Conservation (phyloP, 30 jellyfish, hydroid and myxozoan genomes). For the Hydra vulgaris region DNA sequence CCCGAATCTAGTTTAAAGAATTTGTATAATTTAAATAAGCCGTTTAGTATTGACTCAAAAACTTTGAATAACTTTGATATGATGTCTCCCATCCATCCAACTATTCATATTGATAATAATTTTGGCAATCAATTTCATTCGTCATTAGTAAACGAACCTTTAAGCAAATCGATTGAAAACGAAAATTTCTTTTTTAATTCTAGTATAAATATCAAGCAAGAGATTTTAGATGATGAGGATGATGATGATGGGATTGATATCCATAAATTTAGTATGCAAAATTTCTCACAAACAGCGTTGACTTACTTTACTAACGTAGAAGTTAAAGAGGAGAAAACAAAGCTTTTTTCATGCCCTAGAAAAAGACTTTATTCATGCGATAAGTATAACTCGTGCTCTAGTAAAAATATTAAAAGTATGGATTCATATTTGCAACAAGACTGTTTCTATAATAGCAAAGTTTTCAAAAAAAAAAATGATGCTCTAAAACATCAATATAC, state of each 20-base stretch:
- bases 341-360: neutral
- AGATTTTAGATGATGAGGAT: neutral
- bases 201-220: neutral
- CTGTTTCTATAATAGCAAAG: neutral
- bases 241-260: neutral
- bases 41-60: neutral
- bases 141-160: neutral
- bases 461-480: no score
- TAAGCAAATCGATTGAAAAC: no score
- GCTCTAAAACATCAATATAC: neutral
- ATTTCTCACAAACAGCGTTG: neutral
- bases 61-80: no score
- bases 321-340: neutral
- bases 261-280: neutral
- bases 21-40: neutral
- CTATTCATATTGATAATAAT: no score
- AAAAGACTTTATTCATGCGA: neutral
- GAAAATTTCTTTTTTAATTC: neutral
- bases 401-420: no score
- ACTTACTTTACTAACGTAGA: neutral
- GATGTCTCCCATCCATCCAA: no score
- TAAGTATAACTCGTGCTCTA: neutral
- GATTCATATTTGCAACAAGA: neutral
- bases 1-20: neutral
- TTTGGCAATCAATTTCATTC: neutral